Conservation (phyloP, 2,113 vertebrate species). For the Acrocephalus arundinaceus region DNA sequence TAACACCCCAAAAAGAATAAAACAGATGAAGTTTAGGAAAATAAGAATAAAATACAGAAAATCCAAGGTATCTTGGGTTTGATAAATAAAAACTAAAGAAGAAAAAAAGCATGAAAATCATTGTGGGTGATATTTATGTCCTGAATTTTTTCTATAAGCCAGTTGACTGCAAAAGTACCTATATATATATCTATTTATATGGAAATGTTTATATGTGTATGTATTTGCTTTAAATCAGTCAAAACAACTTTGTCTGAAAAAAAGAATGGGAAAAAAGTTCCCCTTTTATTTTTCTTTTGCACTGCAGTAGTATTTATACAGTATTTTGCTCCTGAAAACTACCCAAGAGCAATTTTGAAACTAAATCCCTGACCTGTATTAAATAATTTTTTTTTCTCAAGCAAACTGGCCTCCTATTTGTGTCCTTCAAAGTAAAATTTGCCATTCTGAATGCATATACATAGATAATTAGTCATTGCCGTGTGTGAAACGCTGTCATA, state of each 20-base stretch:
- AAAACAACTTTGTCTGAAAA: neutral
- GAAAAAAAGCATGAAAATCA: neutral
- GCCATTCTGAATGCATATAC: neutral
- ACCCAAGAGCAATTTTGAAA: neutral
- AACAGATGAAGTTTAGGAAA: neutral
- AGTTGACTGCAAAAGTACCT: neutral
- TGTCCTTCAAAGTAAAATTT: neutral
- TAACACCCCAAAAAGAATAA: neutral
- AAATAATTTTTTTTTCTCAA: neutral
- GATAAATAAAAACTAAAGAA: neutral
- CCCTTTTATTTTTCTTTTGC: neutral
- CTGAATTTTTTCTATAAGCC: neutral
- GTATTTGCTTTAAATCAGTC: neutral
- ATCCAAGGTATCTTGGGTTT: neutral
- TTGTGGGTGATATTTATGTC: neutral
- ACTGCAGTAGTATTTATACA: neutral
- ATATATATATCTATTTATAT: no score
- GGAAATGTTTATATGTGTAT: neutral
- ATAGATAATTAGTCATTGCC: neutral
- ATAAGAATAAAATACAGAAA: neutral
- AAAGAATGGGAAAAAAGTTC: neutral
- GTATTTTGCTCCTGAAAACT: neutral
- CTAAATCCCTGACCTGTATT: neutral
- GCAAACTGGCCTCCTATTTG: neutral
- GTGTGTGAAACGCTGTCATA: neutral